Conservation (phyloP, 2,797 vertebrate species). For the Sus cebifrons region DNA sequence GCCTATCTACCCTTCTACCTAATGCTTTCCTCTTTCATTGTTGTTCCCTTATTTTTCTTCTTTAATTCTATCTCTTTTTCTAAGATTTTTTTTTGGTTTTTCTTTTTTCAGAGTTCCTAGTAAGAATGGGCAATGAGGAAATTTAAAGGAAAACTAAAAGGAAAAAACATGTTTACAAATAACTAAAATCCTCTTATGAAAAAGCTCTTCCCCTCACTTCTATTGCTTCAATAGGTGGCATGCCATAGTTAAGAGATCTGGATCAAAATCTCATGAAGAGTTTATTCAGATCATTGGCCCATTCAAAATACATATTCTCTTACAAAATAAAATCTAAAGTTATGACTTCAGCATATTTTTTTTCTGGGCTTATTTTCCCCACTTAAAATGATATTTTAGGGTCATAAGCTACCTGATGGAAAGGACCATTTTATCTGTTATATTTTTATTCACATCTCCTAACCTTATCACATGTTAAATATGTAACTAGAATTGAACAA, state of each 20-base stretch:
- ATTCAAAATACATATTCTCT: constrained; percentile 54
- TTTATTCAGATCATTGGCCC: background rate
- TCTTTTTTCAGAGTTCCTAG: background rate
- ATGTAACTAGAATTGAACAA: constrained; percentile 3
- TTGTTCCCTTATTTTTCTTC: constrained; percentile 11
- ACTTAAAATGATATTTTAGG: background rate
- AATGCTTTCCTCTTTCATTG: constrained; percentile 33
- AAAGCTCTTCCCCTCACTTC: background rate
- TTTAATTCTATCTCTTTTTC: background rate
- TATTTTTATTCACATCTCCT: background rate
- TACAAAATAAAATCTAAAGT: constrained; percentile 62
- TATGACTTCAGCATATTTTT: constrained; percentile 43
- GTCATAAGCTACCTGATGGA: background rate
- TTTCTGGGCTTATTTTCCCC: constrained; percentile 53
- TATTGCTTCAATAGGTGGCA: constrained; percentile 32
- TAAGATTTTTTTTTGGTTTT: background rate
- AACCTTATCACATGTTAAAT: background rate
- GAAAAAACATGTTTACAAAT: background rate
- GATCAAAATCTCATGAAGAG: constrained; percentile 35
- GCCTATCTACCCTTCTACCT: background rate
- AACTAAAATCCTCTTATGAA: constrained; percentile 42
- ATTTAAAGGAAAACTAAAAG: constrained; percentile 11
- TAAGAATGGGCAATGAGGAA: constrained; percentile 27
- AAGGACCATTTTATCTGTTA: constrained; percentile 33
- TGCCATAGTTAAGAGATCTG: background rate